Base-by-base conservation (phyloP, 1,140 invertebrate genomes). In the Cotesia vestalis region DNA sequence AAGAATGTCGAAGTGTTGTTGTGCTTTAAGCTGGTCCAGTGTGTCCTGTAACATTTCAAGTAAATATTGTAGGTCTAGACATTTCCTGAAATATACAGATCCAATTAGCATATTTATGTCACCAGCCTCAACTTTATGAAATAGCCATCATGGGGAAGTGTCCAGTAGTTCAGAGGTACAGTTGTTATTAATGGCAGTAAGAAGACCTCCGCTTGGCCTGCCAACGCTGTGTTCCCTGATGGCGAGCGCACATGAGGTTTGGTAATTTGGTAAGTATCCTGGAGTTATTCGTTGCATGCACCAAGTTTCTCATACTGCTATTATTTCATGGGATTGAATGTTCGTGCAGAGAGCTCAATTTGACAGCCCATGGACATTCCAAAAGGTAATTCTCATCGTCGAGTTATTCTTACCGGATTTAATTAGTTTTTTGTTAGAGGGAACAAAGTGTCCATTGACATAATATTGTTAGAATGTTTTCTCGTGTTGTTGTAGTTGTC, bases 181-280 rank as follows among this genome's bases (percentile, higher is more conserved):
- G 27, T 27, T 27, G 3, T 75, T 75, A 75, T 76, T 46, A 12
- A 55, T 55, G n/a, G 53, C 53, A 6, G 40, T 78, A 14, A 55
- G 17, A n/a, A 55, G 53, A n/a, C 53, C 53, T 17, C 8, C 8
- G 9, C 60, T 62, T 12, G 60, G 5, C 36, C 60, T 62, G 36
- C 60, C 60, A 9, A 62, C 2, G 4, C 1, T n/a, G n/a, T 62
- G 17, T 14, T 62, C 60, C 0, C 11, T 62, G n/a, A 11, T 38
- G n/a, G 60, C 60, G n/a, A n/a, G 6, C 36, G 60, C 60, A 35
- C 60, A 62, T n/a, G 5, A 62, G 3, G 34, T 20, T 6, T 62
- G 60, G 36, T 62, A 4, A 20, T 62, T 62, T 8, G 60, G 34
- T 8, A 62, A 3, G 8, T 62, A 62, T 9, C 9, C 6, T 9